Evolutionary conservation across 1,140 invertebrate species (phyloP), one percentile per base, ranked within the genome.

Genomic region (Lucilia sericata): DNA sequence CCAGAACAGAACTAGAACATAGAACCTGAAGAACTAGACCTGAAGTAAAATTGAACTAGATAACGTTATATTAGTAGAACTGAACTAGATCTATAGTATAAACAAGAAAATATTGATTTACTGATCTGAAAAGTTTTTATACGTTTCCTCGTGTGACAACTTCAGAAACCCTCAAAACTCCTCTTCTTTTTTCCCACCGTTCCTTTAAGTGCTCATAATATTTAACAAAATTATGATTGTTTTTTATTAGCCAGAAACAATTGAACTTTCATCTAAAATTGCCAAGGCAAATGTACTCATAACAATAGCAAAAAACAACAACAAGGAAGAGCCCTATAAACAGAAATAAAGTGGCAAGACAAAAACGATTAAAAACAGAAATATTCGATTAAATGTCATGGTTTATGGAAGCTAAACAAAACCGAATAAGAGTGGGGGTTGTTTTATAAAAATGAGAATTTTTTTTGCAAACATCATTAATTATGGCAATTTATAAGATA

Each of bases 291-390:
- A 55, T 17, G 51, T n/a, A 17, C 51, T 55, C 51, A 12, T 55
- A 55, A 55, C 3, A 30, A 30, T 3, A 30, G 1, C 51, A 55
- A 14, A 55, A 55, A 55, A 3, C 0, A 55, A 0, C 1, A 55
- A 3, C 0, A 14, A 55, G 42, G 42, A 7, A 42, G 42, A 42
- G 10, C 17, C 4, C 51, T 17, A 55, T 55, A 17, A 55, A 55
- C 12, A 55, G 5, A 4, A 12, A 55, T 55, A 42, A 42, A 55
- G 12, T 55, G 51, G 51, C 51, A 55, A 55, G 51, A 55, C 51
- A 55, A 55, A 55, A 55, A 55, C 51, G 51, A 55, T 55, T 55
- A 55, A 55, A 55, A 55, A 55, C 51, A 55, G 51, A 55, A 55
- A 55, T 55, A 13, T 17, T n/a, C 17, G 51, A 55, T 55, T 10